Base-by-base conservation (phyloP, 2,113 vertebrate species). In the Solea senegalensis region DNA sequence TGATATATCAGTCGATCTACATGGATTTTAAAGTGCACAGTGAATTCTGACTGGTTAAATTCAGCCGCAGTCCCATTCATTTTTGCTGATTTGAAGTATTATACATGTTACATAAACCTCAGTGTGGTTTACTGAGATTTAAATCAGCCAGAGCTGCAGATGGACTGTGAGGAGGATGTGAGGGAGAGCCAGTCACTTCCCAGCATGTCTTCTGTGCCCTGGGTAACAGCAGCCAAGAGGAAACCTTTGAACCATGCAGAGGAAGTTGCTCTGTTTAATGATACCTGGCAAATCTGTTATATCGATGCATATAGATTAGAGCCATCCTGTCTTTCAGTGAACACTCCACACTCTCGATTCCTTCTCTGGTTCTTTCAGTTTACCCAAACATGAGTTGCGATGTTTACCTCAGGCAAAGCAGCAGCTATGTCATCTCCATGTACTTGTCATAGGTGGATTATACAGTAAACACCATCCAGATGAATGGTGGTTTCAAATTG, bases 231-330 rank as follows among this genome's bases (percentile, higher is more conserved):
- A 88, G 85, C 86, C 87, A 85, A 77, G 76, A 81, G 82, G 79
- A 84, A 84, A 71, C 62, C 72, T 87, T 87, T 90, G 86, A 91
- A 86, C 87, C 77, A 64, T 45, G 51, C 72, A 44, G 69, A 66
- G 72, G 76, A 71, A 76, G 78, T 21, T 69, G 46, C 85, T 81
- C 71, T 61, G 51, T 81, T 56, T 86, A 87, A 88, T 77, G 74
- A 87, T 71, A 89, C 72, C 80, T 87, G 84, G 77, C 61, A 82
- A 70, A 81, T 80, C 51, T 60, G 50, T 15, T 43, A 5, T 21
- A 21, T 21, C 21, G 21, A 21, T 21, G 21, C 40, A 0, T 60
- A 40, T 13, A 84, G 78, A 76, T 73, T 77, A 63, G 68, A 69
- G 72, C 59, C 78, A 76, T 60, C 55, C 56, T 39, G 28, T 51